A percentile compares a stretch with the other conserved stretches of the same genome.
Evolutionary conservation across 2,797 vertebrate genomes (phyloP).

Genomic region (Bucorvus abyssinicus): DNA sequence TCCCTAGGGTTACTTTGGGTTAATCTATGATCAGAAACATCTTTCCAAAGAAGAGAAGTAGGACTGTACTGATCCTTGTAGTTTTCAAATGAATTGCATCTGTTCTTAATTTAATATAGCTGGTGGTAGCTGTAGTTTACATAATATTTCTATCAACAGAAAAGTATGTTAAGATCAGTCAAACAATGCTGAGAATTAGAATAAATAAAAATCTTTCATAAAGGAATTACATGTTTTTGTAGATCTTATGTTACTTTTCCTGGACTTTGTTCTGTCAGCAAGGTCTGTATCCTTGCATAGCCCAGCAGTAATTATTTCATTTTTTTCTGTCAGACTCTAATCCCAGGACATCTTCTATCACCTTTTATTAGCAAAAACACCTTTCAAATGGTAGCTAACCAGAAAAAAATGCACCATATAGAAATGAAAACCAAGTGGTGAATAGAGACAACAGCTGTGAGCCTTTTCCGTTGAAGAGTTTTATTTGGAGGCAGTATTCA

Average conservation of each 20-base stretch:
- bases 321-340: neutral
- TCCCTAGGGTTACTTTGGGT: neutral
- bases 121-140: neutral
- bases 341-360: constrained; percentile 23
- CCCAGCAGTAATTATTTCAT: constrained; percentile 10
- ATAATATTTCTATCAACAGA: neutral
- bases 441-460: constrained; percentile 38
- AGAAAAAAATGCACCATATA: neutral
- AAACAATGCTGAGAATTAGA: neutral
- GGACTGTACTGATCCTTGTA: neutral
- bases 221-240: neutral
- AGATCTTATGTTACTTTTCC: neutral
- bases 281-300: neutral
- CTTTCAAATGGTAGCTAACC: neutral
- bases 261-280: neutral
- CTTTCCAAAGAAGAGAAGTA: neutral
- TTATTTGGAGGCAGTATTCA: constrained; percentile 39
- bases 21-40: neutral
- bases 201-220: neutral
- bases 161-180: neutral
- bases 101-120: neutral
- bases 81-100: neutral
- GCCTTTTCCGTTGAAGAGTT: constrained; percentile 32
- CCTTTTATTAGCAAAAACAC: constrained; percentile 24
- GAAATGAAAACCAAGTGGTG: constrained; percentile 13